Evolutionary conservation across 2,113 vertebrate species (phyloP).

Genomic region (Hippolais icterina): DNA sequence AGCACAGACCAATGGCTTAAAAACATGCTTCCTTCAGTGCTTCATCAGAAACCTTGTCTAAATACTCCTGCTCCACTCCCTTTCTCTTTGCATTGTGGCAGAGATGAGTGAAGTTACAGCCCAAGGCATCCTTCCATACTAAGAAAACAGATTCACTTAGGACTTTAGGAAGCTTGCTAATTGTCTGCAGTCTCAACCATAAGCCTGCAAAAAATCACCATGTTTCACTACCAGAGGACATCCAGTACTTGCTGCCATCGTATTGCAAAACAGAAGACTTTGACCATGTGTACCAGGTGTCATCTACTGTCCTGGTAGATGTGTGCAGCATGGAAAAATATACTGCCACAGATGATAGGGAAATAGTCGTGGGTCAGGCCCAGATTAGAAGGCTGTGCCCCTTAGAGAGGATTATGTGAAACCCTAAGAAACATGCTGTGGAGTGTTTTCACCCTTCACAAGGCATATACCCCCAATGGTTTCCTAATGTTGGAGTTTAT

Average conservation of each 20-base stretch:
- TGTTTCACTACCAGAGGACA: background rate
- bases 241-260: background rate
- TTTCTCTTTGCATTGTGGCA: background rate
- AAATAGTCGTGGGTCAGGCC: fast-evolving
- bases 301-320: background rate
- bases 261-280: background rate
- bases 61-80: background rate
- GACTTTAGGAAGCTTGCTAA: background rate
- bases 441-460: background rate
- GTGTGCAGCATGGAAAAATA: background rate
- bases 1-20: background rate
- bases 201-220: background rate
- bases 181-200: background rate
- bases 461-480: fast-evolving
- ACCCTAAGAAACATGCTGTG: background rate
- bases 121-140: background rate
- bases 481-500: background rate
- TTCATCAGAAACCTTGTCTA: background rate
- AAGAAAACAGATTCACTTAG: background rate
- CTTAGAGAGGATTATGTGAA: background rate
- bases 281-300: fast-evolving
- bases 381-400: background rate
- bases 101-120: background rate
- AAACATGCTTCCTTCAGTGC: background rate
- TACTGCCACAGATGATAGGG: background rate